phyloP scores from a whole-genome alignment of 2,888 invertebrate genomes.

The Parochlus steinenii region DNA sequence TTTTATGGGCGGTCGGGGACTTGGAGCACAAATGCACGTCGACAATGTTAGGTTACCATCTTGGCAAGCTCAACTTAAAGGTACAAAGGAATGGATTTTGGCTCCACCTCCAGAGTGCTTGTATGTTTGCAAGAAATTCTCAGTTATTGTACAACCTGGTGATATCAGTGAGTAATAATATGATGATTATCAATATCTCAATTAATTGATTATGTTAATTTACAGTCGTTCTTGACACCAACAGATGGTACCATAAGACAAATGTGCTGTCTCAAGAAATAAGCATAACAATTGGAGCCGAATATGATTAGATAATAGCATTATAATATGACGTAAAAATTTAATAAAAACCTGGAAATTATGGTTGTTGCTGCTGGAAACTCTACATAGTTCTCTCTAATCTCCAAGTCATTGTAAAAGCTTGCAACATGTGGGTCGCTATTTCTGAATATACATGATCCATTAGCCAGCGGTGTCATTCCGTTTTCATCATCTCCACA shows the following conservation, averaged over 20 bases:
- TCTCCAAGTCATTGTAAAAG: slow-evolving; percentile 63
- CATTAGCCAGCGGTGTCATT: slow-evolving; percentile 41
- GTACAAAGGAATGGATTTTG: slow-evolving; percentile 74
- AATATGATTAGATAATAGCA: slow-evolving; percentile 56
- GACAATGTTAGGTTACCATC: slow-evolving; percentile 88
- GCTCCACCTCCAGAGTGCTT: slow-evolving; percentile 89
- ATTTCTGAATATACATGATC: slow-evolving; percentile 58
- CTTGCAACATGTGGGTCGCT: slow-evolving; percentile 65
- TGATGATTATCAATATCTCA: slow-evolving; percentile 3
- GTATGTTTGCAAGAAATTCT: slow-evolving; percentile 42
- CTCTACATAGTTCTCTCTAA: slow-evolving; percentile 57
- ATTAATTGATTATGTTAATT: slow-evolving; percentile 17
- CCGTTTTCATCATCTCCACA: slow-evolving; percentile 42
- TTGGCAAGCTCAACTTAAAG: slow-evolving; percentile 92
- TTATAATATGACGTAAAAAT: not conserved
- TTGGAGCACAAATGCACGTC: slow-evolving; percentile 93
- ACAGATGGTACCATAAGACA: slow-evolving; percentile 92
- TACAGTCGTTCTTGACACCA: slow-evolving; percentile 85
- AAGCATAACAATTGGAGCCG: slow-evolving; percentile 92
- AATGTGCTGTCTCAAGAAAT: slow-evolving; percentile 69
- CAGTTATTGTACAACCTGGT: slow-evolving; percentile 59
- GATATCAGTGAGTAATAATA: slow-evolving; percentile 58
- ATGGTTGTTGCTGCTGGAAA: slow-evolving; percentile 59
- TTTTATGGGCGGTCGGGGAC: slow-evolving; percentile 90
- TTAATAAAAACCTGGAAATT: slow-evolving; percentile 36